Evolutionary conservation across 1,140 invertebrate species (phyloP).

Genomic region (Drosophila cardini): DNA sequence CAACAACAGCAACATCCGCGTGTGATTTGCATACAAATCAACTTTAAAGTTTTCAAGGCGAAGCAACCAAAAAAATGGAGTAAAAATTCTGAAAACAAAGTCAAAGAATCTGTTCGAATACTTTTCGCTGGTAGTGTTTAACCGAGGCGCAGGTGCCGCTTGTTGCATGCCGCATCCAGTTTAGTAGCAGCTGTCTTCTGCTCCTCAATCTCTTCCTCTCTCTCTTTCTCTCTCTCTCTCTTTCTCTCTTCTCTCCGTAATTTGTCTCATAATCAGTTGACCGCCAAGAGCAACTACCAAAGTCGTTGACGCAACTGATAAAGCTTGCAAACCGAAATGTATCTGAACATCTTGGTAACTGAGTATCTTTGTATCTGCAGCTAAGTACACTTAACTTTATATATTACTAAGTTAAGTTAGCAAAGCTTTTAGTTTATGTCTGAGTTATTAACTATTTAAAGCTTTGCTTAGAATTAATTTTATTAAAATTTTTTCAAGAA

Average conservation of each 20-base stretch:
- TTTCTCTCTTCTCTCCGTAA: too few species aligned
- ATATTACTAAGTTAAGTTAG: background rate
- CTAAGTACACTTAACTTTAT: conserved; percentile 14
- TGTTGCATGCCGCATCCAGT: conserved; percentile 57
- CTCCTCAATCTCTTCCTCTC: background rate
- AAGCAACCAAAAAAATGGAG: conserved; percentile 5
- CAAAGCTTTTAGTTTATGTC: background rate
- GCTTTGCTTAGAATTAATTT: too few species aligned
- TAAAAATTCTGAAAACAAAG: conserved; percentile 38
- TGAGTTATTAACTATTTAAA: too few species aligned
- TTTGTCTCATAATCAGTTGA: conserved; percentile 20
- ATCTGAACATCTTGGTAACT: conserved; percentile 33
- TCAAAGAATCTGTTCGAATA: conserved; percentile 13
- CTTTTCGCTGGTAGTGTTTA: conserved; percentile 7
- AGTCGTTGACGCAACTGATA: conserved; percentile 76
- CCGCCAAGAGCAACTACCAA: conserved; percentile 13
- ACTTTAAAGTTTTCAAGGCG: conserved; percentile 45
- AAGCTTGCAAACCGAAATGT: conserved; percentile 52
- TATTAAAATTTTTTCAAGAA: background rate
- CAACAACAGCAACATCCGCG: conserved; percentile 38
- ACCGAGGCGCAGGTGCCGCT: conserved; percentile 28
- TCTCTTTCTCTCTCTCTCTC: too few species aligned
- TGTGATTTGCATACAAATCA: conserved; percentile 72
- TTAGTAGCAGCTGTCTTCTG: conserved; percentile 44
- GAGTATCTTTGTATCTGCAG: conserved; percentile 34